Evolutionary conservation across 2,888 invertebrate species (phyloP).

Genomic region (Griposia aprilina): DNA sequence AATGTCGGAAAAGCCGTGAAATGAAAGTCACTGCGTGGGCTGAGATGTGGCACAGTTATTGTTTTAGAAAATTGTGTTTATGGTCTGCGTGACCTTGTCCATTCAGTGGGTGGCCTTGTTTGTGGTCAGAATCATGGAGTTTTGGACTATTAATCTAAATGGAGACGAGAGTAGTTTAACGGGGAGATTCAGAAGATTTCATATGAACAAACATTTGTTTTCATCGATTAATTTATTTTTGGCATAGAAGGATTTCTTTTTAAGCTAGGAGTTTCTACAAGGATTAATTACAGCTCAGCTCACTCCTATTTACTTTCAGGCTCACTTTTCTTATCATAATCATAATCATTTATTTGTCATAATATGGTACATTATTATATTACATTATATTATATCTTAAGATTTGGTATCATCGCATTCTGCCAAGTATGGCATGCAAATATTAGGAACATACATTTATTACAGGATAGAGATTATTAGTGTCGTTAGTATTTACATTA

Average conservation of each 20-base stretch:
- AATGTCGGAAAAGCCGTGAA: constrained; percentile 25
- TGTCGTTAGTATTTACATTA: too few relatives aligned
- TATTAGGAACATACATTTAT: too few relatives aligned
- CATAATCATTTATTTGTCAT: too few relatives aligned
- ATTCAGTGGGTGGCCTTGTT: constrained; percentile 4
- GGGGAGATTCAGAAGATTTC: neutral
- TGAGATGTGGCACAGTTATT: constrained; percentile 39
- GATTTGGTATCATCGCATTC: too few relatives aligned
- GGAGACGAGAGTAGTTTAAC: neutral
- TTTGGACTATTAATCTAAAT: constrained; percentile 25
- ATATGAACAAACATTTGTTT: neutral
- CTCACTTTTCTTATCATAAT: neutral
- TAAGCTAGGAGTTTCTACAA: too few relatives aligned
- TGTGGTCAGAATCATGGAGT: constrained; percentile 22
- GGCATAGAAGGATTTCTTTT: too few relatives aligned
- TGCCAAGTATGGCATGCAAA: too few relatives aligned
- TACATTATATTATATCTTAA: too few relatives aligned
- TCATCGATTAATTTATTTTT: too few relatives aligned
- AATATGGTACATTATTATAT: too few relatives aligned
- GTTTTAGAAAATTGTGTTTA: constrained; percentile 53
- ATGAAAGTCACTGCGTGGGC: constrained; percentile 39
- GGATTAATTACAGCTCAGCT: too few relatives aligned
- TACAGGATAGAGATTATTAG: too few relatives aligned
- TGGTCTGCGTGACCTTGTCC: constrained; percentile 22
- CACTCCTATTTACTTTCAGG: neutral